A percentile compares a stretch with the other conserved stretches of the same genome.
phyloP scores from a whole-genome alignment of 2,888 invertebrate species.

The Agrotis segetum region DNA sequence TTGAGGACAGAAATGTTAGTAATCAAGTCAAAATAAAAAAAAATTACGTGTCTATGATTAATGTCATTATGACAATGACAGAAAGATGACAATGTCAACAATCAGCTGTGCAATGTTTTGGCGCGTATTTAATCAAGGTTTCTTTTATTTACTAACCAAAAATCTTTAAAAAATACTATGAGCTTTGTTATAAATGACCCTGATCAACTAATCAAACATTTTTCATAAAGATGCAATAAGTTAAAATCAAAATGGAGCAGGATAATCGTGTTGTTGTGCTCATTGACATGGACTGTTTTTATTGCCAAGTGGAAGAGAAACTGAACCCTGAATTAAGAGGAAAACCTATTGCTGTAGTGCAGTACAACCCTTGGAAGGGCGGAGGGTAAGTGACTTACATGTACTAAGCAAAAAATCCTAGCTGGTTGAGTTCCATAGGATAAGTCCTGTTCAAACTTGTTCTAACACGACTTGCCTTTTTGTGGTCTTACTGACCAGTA shows the following conservation, averaged over 20 bases:
- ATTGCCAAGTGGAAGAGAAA: slow-evolving; percentile 99
- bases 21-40: neutral
- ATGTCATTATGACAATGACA: slow-evolving; percentile 10
- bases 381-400: slow-evolving; percentile 94
- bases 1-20: too few species aligned
- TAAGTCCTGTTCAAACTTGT: neutral
- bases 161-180: neutral
- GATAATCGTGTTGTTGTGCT: slow-evolving; percentile 94
- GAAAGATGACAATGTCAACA: neutral
- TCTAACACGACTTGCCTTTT: neutral
- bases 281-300: slow-evolving; percentile 99
- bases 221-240: neutral
- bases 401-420: neutral
- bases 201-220: neutral
- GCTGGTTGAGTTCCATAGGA: too few species aligned
- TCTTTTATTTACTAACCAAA: neutral
- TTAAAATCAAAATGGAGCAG: slow-evolving; percentile 79
- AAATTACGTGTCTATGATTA: neutral
- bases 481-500: neutral
- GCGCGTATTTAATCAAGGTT: neutral
- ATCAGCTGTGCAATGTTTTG: slow-evolving; percentile 35
- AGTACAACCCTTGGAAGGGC: slow-evolving; percentile 98
- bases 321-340: slow-evolving; percentile 95
- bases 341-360: slow-evolving; percentile 98
- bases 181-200: neutral